A percentile compares a stretch with the other conserved stretches of the same genome.
Conservation (phyloP, 2,888 invertebrate genomes). For the Chirona hameri region DNA sequence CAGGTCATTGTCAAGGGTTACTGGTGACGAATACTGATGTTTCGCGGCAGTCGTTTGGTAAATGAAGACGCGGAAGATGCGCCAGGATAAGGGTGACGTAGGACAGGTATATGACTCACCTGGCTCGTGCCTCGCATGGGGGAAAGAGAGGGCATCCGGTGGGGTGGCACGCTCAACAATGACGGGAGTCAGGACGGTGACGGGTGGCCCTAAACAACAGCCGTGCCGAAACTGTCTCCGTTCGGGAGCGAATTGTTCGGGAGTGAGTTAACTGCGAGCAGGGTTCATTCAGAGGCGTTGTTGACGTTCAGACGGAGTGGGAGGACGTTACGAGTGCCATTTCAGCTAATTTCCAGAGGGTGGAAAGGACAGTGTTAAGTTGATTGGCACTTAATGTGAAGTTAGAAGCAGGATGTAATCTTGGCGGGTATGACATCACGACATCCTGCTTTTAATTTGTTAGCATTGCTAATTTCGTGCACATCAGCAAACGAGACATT, state of each 20-base stretch:
- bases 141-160: background rate
- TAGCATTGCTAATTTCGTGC: background rate
- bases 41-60: background rate
- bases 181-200: background rate
- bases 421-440: background rate
- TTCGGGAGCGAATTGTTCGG: background rate
- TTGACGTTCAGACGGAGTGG: background rate
- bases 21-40: background rate
- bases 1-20: background rate
- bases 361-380: background rate
- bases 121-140: background rate
- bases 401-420: background rate
- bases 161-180: background rate
- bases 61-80: background rate
- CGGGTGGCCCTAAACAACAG: background rate
- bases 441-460: background rate
- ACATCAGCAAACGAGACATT: background rate
- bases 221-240: background rate
- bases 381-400: no score
- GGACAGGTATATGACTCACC: background rate
- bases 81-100: background rate
- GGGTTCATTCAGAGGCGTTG: background rate
- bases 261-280: background rate
- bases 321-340: no score
- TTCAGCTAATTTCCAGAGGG: background rate